Conservation (phyloP, 1,140 invertebrate genomes). For the Euwallacea fornicatus region DNA sequence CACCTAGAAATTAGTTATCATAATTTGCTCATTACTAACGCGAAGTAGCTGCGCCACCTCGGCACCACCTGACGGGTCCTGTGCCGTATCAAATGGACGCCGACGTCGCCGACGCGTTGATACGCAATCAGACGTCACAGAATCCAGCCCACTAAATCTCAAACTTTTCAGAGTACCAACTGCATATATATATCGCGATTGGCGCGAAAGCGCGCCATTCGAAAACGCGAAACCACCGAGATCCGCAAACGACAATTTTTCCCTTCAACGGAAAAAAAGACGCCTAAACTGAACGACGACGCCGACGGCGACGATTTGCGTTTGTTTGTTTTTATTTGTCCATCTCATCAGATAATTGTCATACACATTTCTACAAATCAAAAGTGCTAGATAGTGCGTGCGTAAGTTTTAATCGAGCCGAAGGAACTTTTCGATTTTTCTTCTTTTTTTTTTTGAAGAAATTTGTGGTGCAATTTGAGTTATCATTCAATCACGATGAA, state of each 20-base stretch:
- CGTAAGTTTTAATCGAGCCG: neutral
- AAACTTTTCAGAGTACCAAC: constrained; percentile 1
- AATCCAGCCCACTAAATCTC: constrained; percentile 6
- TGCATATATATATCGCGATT: constrained; percentile 6
- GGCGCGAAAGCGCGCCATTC: constrained; percentile 15
- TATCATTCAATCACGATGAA: constrained; percentile 2
- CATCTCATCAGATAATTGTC: too few species aligned
- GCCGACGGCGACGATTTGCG: too few species aligned
- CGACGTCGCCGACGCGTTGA: neutral
- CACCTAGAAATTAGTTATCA: too few species aligned
- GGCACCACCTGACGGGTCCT: neutral
- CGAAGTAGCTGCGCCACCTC: too few species aligned
- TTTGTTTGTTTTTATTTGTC: too few species aligned
- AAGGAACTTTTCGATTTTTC: neutral
- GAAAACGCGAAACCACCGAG: constrained; percentile 23
- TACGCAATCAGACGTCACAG: neutral
- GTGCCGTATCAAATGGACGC: neutral
- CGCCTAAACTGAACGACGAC: neutral
- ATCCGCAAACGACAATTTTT: constrained; percentile 18
- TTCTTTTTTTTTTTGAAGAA: neutral
- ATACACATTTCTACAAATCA: too few species aligned
- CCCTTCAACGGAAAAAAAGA: neutral
- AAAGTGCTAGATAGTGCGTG: neutral
- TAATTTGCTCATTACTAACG: too few species aligned
- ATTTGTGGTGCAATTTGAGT: neutral